A percentile compares a stretch with the other conserved stretches of the same genome.
Conservation (phyloP, 2,888 invertebrate species). For the Cataglyphis livida region DNA sequence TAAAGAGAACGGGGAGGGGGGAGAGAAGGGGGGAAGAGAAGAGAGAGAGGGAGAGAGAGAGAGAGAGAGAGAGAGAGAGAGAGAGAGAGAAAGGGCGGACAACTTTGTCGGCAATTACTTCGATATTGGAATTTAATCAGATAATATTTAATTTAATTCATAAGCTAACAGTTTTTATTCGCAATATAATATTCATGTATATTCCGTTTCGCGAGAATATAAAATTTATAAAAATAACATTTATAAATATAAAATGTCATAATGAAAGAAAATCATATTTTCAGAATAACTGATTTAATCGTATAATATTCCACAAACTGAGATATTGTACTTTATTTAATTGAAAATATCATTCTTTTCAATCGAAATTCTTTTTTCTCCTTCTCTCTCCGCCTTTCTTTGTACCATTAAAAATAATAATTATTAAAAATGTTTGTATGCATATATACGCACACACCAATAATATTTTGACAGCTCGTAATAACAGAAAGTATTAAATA, state of each 20-base stretch:
- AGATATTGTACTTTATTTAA: neutral
- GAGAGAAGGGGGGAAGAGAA: too few relatives aligned
- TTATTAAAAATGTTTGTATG: neutral
- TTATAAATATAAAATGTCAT: neutral
- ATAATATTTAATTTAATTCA: slow-evolving; percentile 1
- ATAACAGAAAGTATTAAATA: slow-evolving; percentile 3
- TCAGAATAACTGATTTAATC: neutral
- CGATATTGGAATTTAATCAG: slow-evolving; percentile 40
- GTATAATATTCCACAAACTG: neutral
- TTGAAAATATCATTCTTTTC: neutral
- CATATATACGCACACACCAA: neutral
- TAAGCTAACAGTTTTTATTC: neutral
- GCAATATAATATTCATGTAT: neutral
- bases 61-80: neutral
- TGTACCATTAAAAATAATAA: neutral
- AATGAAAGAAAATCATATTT: neutral
- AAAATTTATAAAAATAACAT: neutral
- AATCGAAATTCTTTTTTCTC: neutral
- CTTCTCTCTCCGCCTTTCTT: neutral
- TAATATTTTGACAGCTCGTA: neutral
- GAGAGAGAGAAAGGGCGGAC: neutral
- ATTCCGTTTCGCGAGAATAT: neutral
- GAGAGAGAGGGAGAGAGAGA: too few relatives aligned
- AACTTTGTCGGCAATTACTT: slow-evolving; percentile 3
- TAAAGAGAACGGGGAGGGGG: neutral